Conservation (phyloP, 30 jellyfish, hydroid and myxozoan species). For the Nemopilema nomurai region DNA sequence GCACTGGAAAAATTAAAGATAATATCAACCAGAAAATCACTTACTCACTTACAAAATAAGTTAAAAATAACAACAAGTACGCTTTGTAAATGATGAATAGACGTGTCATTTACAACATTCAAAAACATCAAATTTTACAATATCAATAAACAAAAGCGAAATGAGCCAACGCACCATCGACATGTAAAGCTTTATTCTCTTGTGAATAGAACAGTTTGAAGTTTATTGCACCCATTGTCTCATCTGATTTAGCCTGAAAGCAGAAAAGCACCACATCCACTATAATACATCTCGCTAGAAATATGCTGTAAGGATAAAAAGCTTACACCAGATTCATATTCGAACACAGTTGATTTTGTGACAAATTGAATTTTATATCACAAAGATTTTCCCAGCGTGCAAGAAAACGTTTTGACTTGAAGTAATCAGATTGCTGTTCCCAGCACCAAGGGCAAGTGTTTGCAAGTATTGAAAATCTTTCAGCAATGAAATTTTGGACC, state of each 20-base stretch:
- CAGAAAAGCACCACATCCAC: not conserved
- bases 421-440: too few species aligned
- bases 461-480: too few species aligned
- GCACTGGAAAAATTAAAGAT: constrained; percentile 34
- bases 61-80: not conserved
- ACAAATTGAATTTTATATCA: too few species aligned
- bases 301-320: not conserved
- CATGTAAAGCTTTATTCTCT: constrained; percentile 71
- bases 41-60: not conserved
- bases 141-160: not conserved
- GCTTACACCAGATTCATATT: too few species aligned
- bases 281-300: not conserved
- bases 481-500: too few species aligned
- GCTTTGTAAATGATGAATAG: too few species aligned
- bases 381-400: too few species aligned
- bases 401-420: too few species aligned
- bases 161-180: constrained; percentile 52
- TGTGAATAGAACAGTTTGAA: constrained; percentile 81
- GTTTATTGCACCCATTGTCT: constrained; percentile 67
- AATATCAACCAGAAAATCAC: not conserved
- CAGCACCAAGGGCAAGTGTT: too few species aligned
- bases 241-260: constrained; percentile 53
- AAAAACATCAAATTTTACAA: too few species aligned
- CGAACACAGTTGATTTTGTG: too few species aligned
- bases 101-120: too few species aligned